Percentiles rank a stretch among this genome's conserved stretches.
Conservation (phyloP, 2,888 invertebrate genomes). For the Cheilosia vulpina region DNA sequence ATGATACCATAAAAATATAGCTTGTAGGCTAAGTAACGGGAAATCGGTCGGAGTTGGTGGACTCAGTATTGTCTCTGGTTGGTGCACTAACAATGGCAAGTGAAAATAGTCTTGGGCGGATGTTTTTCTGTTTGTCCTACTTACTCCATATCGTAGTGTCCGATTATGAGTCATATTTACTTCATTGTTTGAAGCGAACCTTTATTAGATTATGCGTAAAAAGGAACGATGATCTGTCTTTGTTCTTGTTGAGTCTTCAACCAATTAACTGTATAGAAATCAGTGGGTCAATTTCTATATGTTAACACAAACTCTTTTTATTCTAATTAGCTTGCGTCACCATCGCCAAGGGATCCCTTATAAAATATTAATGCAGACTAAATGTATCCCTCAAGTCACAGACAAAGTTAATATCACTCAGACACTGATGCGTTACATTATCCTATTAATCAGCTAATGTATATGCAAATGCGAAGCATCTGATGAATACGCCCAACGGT, state of each 20-base stretch:
- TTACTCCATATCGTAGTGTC: conserved; percentile 23
- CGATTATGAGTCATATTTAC: conserved; percentile 30
- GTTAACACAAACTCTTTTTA: too few species aligned
- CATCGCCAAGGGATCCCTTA: not conserved
- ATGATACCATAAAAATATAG: too few species aligned
- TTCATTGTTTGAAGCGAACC: not conserved
- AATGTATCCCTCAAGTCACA: not conserved
- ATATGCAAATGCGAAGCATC: not conserved
- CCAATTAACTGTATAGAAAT: too few species aligned
- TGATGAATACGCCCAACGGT: not conserved
- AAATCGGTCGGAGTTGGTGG: too few species aligned
- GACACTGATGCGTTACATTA: not conserved
- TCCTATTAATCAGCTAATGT: not conserved
- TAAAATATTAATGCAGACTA: not conserved
- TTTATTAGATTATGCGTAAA: not conserved
- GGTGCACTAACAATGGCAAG: not conserved
- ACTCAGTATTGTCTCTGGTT: too few species aligned
- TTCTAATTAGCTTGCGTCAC: not conserved
- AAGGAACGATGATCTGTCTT: not conserved
- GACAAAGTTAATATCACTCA: not conserved
- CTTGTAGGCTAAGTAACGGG: too few species aligned
- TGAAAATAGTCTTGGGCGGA: not conserved
- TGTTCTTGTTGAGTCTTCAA: too few species aligned
- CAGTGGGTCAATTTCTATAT: too few species aligned
- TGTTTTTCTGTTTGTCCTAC: conserved; percentile 4